Conservation (phyloP, 1,140 invertebrate genomes). For the Caenorhabditis briggsae region DNA sequence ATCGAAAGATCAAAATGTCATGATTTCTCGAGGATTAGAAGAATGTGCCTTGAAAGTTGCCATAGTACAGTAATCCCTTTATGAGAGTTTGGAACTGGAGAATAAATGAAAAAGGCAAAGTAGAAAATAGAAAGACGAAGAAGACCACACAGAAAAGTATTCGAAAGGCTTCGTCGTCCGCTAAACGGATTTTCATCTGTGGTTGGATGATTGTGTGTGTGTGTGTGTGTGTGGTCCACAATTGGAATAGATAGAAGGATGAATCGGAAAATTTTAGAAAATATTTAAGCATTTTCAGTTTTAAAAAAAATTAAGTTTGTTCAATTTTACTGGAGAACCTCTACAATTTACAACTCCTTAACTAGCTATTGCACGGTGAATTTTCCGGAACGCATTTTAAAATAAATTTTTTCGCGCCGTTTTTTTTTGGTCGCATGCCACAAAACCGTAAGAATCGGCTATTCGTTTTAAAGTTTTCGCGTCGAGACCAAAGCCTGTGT, state of each 20-base stretch:
- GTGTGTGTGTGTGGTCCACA: neutral
- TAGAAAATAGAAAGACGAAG: neutral
- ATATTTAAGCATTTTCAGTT: neutral
- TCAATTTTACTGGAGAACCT: too few relatives aligned
- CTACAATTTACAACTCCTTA: too few relatives aligned
- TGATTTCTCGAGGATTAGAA: constrained; percentile 17
- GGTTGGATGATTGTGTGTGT: neutral
- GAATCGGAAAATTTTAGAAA: neutral
- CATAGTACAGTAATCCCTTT: constrained; percentile 43
- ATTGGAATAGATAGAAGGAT: neutral
- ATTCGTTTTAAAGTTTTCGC: too few relatives aligned
- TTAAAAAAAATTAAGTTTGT: too few relatives aligned
- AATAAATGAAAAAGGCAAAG: neutral
- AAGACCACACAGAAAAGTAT: constrained; percentile 14
- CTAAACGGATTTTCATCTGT: constrained; percentile 48
- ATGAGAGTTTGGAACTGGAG: constrained; percentile 8
- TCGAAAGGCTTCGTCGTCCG: constrained; percentile 17
- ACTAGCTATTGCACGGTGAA: too few relatives aligned
- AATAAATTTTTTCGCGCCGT: too few relatives aligned
- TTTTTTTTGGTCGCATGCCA: too few relatives aligned
- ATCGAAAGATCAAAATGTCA: constrained; percentile 49
- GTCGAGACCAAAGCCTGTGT: too few relatives aligned
- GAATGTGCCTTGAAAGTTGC: neutral
- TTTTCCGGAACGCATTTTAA: too few relatives aligned
- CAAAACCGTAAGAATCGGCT: too few relatives aligned